Conservation (phyloP, 2,888 invertebrate genomes). For the Meghimatium bilineatum region DNA sequence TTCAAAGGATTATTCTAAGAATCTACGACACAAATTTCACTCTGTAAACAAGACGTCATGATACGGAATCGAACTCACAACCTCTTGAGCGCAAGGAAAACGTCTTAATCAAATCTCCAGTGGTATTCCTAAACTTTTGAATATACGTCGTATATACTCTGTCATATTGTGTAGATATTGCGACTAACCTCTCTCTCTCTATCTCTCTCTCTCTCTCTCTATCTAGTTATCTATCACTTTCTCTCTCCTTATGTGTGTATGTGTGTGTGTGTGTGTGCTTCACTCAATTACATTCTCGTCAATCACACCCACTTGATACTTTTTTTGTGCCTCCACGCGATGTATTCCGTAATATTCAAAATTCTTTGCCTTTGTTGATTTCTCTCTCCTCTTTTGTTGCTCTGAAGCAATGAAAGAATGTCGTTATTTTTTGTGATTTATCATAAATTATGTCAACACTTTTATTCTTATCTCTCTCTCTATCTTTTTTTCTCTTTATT, state of each 20-base stretch:
- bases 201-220: background rate
- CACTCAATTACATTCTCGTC: constrained; percentile 17
- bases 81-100: too few species aligned
- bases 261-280: background rate
- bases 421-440: background rate
- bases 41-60: too few species aligned
- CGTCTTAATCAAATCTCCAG: too few species aligned
- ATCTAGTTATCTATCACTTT: background rate
- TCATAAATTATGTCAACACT: constrained; percentile 22
- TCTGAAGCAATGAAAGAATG: constrained; percentile 11
- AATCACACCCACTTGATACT: constrained; percentile 12
- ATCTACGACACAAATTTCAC: too few species aligned
- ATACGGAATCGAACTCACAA: too few species aligned
- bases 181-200: constrained; percentile 2
- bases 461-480: background rate
- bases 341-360: background rate
- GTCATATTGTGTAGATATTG: too few species aligned
- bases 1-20: too few species aligned
- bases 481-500: background rate
- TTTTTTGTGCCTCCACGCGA: background rate
- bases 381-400: background rate
- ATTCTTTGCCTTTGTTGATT: constrained; percentile 6
- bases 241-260: background rate
- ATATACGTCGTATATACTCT: too few species aligned
- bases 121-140: too few species aligned